Evolutionary conservation across 2,113 vertebrate genomes (phyloP), one percentile per base, ranked within the genome.

Genomic region (Pteronura brasiliensis): DNA sequence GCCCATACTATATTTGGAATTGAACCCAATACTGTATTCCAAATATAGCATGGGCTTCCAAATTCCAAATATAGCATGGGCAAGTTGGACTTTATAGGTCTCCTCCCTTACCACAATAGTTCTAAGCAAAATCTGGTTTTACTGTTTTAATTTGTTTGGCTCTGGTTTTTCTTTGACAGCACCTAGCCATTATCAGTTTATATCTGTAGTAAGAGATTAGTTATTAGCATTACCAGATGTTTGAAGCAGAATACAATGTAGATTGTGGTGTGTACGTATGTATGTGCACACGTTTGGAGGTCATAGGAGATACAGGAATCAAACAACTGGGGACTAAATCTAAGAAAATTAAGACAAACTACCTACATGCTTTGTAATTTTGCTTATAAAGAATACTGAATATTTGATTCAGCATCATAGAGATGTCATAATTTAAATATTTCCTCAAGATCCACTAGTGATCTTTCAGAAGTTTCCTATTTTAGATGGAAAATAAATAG

Each of bases 391-490:
- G 23, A 93, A 80, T 3, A 87, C 36, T 88, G 18, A 96, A 44
- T 79, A 82, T 92, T 55, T 95, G 71, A 84, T 71, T 96, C 10
- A 65, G 29, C 4, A 63, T 76, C 34, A 93, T 67, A 21, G 77
- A 88, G 15, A 36, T 85, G 18, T 20, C 23, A 82, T 93, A 69
- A 88, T 94, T 83, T 81, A 93, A 97, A 83, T 12, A 92, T 83
- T 83, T 87, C 39, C 34, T 95, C 44, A 57, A 79, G 31, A 87
- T 20, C 52, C 27, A 92, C 34, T 21, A 42, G n/a, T 25, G 80
- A 42, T 44, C 71, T 84, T 93, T 92, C 34, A 83, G 29, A 93
- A 49, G n/a, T 39, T 77, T 87, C 13, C 47, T 65, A 94, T 52
- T 90, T 97, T 29, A 49, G 18, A 89, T 91, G 63, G 14, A n/a